phyloP scores from a whole-genome alignment of 2,113 vertebrate species.

The Empidonax alnorum region DNA sequence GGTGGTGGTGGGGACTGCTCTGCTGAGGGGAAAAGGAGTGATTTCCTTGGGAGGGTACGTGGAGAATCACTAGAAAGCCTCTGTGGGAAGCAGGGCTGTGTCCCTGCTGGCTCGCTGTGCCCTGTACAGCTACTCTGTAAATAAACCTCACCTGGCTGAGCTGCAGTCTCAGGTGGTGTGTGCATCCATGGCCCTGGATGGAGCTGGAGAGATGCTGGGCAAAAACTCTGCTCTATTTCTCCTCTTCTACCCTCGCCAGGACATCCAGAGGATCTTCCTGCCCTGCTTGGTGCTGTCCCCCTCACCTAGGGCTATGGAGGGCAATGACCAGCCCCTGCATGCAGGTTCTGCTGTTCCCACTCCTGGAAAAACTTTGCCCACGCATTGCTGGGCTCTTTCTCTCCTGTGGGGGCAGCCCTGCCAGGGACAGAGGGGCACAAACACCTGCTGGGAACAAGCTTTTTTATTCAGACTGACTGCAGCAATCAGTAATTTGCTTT shows the following conservation, averaged over 20 bases:
- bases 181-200: background rate
- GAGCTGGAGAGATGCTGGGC: background rate
- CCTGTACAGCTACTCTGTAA: background rate
- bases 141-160: background rate
- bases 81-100: background rate
- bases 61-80: background rate
- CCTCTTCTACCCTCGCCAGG: background rate
- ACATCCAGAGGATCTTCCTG: background rate
- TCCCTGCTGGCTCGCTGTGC: background rate
- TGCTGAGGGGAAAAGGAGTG: background rate
- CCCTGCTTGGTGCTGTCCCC: accelerated
- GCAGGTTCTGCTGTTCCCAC: background rate
- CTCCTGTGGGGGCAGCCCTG: background rate
- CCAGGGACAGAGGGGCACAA: background rate
- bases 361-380: background rate
- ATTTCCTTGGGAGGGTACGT: background rate
- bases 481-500: background rate
- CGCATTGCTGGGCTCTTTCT: background rate
- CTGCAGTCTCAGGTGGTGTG: background rate
- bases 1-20: background rate
- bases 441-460: background rate
- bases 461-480: slow-evolving; percentile 12
- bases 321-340: accelerated
- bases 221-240: background rate
- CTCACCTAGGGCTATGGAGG: background rate